Conservation (phyloP, 2,113 vertebrate species). For the Dendropsophus ebraccatus region DNA sequence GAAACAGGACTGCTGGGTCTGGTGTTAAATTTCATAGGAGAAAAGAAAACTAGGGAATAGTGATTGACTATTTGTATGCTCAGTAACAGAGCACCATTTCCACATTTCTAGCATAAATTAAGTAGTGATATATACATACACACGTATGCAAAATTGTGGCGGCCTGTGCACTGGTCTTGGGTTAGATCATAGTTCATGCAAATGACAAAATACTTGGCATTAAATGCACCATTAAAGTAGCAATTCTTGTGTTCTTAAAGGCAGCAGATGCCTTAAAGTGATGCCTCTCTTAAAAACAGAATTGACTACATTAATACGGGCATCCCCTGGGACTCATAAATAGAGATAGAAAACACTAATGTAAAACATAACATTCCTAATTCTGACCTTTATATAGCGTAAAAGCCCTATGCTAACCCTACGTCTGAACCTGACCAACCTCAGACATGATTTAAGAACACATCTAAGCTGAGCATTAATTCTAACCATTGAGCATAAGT, state of each 20-base stretch:
- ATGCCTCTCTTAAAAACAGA: not conserved
- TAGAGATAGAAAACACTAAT: not conserved
- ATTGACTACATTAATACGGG: not conserved
- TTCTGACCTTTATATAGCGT: not conserved
- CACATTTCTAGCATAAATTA: not conserved
- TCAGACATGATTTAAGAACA: not conserved
- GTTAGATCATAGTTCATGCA: not conserved
- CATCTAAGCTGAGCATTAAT: not conserved
- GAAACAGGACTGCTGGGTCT: conserved; percentile 38
- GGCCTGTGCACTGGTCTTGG: not conserved
- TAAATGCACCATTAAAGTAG: not conserved
- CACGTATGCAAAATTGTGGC: not conserved
- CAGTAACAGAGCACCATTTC: conserved; percentile 24
- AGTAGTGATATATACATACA: not conserved
- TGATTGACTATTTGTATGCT: conserved; percentile 38
- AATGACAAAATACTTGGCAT: not conserved
- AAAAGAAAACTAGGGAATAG: not conserved
- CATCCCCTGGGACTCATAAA: not conserved
- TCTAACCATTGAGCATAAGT: not conserved
- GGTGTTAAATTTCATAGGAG: conserved; percentile 38
- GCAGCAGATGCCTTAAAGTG: not conserved
- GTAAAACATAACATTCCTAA: conserved; percentile 5
- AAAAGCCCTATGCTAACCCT: not conserved
- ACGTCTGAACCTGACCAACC: not conserved
- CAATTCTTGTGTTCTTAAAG: not conserved